A percentile compares a stretch with the other conserved stretches of the same genome.
Evolutionary conservation across 2,113 vertebrate genomes (phyloP).

Genomic region (Muntiacus muntjak): DNA sequence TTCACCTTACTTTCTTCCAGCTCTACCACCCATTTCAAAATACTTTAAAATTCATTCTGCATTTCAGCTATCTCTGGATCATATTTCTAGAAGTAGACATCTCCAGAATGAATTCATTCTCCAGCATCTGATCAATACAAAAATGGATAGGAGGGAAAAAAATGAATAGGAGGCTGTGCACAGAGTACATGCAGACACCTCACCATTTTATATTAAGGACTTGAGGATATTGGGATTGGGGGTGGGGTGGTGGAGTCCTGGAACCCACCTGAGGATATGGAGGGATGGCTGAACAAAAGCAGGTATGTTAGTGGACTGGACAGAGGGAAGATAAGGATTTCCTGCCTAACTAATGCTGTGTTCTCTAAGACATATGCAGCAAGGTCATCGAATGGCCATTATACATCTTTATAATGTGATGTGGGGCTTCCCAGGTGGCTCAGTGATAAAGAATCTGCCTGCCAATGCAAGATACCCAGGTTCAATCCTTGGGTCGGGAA

Average conservation of each 20-base stretch:
- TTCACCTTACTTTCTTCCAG: background rate
- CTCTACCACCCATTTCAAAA: background rate
- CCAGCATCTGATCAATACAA: background rate
- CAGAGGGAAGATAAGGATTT: background rate
- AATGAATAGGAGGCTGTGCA: background rate
- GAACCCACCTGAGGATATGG: background rate
- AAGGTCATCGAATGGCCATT: background rate
- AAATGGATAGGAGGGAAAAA: background rate
- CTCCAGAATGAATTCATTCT: background rate
- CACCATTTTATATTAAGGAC: background rate
- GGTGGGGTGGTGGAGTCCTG: background rate
- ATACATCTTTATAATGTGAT: background rate
- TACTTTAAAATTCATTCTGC: background rate
- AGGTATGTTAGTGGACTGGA: background rate
- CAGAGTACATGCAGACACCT: background rate
- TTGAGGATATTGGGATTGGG: background rate
- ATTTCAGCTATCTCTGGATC: background rate
- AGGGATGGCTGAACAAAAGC: background rate
- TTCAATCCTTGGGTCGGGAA: background rate
- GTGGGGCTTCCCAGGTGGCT: background rate
- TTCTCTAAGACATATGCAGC: background rate
- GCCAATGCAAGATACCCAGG: background rate
- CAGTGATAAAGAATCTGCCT: background rate
- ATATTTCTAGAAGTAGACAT: background rate
- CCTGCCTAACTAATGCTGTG: background rate